Percentiles rank a stretch among this genome's conserved stretches.
phyloP scores from a whole-genome alignment of 2,113 vertebrate genomes.

The Pan troglodytes region NHGRI_mPanTro3-v2.1_pri NC_072418.2:33611001-33611500 shows the following conservation, averaged over 20 bases:
- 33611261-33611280: not conserved
- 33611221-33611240: not conserved
- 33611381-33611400: not conserved
- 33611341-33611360: not conserved
- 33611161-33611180: not conserved
- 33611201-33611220: not conserved
- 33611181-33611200: too few species aligned
- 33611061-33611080: not conserved
- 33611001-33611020: not conserved
- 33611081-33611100: not conserved
- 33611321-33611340: not conserved
- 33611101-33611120: not conserved
- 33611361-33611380: too few species aligned
- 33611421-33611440: not conserved
- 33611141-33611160: too few species aligned
- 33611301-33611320: not conserved
- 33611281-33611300: not conserved
- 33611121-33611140: too few species aligned
- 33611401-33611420: not conserved
- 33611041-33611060: not conserved
- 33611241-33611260: not conserved
- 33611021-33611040: accelerated
- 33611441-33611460: accelerated
- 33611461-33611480: not conserved
- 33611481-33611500: not conserved